Evolutionary conservation across 2,888 invertebrate genomes (phyloP), one percentile per base, ranked within the genome.

Genomic region (Macaria liturata): DNA sequence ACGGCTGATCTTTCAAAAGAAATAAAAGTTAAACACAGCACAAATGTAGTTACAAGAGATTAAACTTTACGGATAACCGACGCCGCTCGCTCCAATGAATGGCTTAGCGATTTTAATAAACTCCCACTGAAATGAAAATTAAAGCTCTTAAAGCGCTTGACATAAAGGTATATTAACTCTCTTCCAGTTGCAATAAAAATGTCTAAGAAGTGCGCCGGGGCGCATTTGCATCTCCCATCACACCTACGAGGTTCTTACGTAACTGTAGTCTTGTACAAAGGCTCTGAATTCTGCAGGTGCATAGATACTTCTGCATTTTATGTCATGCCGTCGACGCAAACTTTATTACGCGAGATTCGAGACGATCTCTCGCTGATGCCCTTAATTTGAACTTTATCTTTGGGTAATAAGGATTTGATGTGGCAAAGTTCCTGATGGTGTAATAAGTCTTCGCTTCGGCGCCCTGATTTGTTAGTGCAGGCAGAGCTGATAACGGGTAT

Each of bases 161-260:
- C 81, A 81, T 80, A 78, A 81, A 81, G 69, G 67, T 71, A 77
- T 83, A 84, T 83, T 84, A 85, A 84, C 80, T 83, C 81, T 79
- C 78, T 75, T 69, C 74, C 66, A 68, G 72, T 48, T 49, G 80
- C 75, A 79, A 82, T 87, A 86, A 86, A 87, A 85, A 79, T 76
- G 80, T 80, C 80, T 80, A 66, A 74, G 71, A 70, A 76, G 71
- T 74, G 81, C 80, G 78, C 64, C 61, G 68, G 59, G 64, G 76
- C 69, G 76, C 75, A 83, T 84, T 85, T 82, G 81, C 84, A 80
- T 78, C 74, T 59, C 65, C 75, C 80, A 83, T 78, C 43, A 37
- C 46, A 48, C 32, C 47, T 54, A 42, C 56, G 8, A 9, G 45
- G 6, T 20, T 7, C 30, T 45, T 45, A 45, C 45, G 30, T 45